A percentile compares a stretch with the other conserved stretches of the same genome.
These are phyloP conservation scores for Ptilodon capucinus DNA, from an alignment of 2,888 invertebrate genomes.

Conservation along the genomic window DNA sequence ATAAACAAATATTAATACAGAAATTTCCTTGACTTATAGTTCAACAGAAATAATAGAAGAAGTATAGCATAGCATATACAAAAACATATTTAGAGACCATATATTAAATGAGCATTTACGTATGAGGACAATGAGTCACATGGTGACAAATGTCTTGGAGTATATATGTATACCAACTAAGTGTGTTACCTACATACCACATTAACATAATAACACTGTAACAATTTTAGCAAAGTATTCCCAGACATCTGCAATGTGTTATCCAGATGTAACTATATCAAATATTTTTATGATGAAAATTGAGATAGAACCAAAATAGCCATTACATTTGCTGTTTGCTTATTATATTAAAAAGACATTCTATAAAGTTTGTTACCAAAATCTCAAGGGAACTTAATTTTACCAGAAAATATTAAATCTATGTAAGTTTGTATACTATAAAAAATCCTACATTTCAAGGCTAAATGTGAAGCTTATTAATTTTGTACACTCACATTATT, in stretches of 20 bases:
- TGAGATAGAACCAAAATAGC: no score
- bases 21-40: no score
- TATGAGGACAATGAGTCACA: neutral
- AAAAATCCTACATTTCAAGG: no score
- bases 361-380: no score
- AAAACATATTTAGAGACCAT: neutral
- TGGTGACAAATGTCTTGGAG: neutral
- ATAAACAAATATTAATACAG: no score
- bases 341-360: no score
- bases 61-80: neutral
- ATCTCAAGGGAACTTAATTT: no score
- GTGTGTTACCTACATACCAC: neutral
- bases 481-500: no score
- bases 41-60: no score
- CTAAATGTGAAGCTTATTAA: no score
- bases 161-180: neutral
- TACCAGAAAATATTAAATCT: no score
- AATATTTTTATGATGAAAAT: conserved; percentile 12
- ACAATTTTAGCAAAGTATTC: neutral
- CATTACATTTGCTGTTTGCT: neutral
- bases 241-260: conserved; percentile 24
- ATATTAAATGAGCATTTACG: neutral
- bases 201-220: neutral
- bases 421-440: no score
- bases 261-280: conserved; percentile 21